Evolutionary conservation across 2,113 vertebrate species (phyloP).

Genomic region (Xyliphius kryptos): DNA sequence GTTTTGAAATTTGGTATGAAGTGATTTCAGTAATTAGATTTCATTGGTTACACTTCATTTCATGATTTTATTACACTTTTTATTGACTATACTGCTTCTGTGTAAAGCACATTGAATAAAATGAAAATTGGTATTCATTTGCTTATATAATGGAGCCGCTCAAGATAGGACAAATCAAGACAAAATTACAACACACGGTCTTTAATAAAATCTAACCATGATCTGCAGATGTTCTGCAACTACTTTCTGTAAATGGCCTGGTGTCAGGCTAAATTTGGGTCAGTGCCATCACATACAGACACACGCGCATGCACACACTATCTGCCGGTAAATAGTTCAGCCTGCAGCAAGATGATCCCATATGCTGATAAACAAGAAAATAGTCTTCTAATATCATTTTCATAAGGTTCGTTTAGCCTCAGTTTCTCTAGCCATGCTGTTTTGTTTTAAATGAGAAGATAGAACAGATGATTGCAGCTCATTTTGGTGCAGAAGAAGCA

Average conservation of each 20-base stretch:
- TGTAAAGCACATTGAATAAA: too few species aligned
- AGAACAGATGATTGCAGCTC: too few species aligned
- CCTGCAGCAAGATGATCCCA: neutral
- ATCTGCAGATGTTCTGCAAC: neutral
- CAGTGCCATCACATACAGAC: conserved; percentile 3
- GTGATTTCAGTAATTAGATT: too few species aligned
- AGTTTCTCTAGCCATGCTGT: neutral
- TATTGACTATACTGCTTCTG: too few species aligned
- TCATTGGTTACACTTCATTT: too few species aligned
- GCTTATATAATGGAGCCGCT: too few species aligned
- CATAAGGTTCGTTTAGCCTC: neutral
- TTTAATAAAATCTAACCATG: neutral
- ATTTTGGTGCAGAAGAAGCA: too few species aligned
- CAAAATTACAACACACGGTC: too few species aligned
- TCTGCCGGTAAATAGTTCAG: neutral
- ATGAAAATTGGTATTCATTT: too few species aligned
- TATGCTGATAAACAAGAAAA: neutral
- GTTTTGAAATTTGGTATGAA: too few species aligned
- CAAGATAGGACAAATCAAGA: too few species aligned
- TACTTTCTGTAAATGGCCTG: neutral
- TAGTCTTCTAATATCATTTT: neutral
- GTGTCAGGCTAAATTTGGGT: neutral
- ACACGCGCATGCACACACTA: neutral
- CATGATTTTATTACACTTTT: too few species aligned
- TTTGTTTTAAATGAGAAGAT: neutral